These are phyloP conservation scores for Poicephalus gulielmi DNA, from an alignment of 2,113 vertebrate species.

Conservation along the genomic window DNA sequence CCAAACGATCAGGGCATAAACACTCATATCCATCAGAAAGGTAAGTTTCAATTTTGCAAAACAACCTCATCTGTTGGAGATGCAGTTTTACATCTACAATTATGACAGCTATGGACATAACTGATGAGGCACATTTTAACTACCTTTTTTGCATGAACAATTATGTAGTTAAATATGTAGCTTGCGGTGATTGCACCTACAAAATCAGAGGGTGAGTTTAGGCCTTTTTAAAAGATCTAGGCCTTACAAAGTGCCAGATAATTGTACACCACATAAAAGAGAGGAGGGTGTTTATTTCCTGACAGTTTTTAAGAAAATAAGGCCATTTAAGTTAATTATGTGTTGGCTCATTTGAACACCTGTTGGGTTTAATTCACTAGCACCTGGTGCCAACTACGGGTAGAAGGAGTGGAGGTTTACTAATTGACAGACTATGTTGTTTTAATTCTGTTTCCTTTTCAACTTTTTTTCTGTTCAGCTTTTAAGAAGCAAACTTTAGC, in stretches of 20 bases:
- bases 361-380: slow-evolving; percentile 52
- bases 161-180: slow-evolving; percentile 9
- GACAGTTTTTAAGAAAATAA: slow-evolving; percentile 51
- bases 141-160: slow-evolving; percentile 11
- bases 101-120: slow-evolving; percentile 6
- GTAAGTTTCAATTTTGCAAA: background rate
- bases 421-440: background rate
- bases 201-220: slow-evolving; percentile 31
- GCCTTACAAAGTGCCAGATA: slow-evolving; percentile 1
- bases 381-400: background rate
- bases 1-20: background rate
- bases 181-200: background rate
- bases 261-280: background rate
- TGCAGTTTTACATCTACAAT: slow-evolving; percentile 26
- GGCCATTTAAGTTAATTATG: slow-evolving; percentile 55
- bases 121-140: slow-evolving; percentile 7
- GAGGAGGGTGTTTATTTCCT: background rate
- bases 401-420: background rate
- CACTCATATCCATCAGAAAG: background rate
- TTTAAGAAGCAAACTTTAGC: background rate
- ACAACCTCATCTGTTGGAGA: background rate
- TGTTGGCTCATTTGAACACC: slow-evolving; percentile 50
- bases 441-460: slow-evolving; percentile 31
- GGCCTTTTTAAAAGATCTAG: background rate
- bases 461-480: background rate